A percentile compares a stretch with the other conserved stretches of the same genome.
These are phyloP conservation scores for Chrysolina haemoptera DNA, from an alignment of 2,888 invertebrate species.

Conservation along the genomic window DNA sequence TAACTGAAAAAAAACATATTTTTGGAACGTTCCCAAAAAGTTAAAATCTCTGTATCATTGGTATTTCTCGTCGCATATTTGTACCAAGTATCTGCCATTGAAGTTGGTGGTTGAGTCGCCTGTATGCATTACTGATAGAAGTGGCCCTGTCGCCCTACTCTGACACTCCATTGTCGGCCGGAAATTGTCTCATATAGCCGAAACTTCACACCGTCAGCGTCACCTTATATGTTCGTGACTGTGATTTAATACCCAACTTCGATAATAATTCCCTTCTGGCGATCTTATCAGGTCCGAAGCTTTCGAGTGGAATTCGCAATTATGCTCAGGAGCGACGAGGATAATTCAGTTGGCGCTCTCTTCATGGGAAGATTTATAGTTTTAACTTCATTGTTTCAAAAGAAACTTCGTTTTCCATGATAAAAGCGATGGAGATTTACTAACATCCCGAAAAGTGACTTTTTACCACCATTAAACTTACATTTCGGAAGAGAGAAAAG, in stretches of 20 bases:
- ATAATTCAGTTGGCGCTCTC: slow-evolving; percentile 6
- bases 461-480: too few species aligned
- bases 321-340: not conserved
- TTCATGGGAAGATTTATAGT: slow-evolving; percentile 18
- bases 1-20: too few species aligned
- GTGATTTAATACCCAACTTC: slow-evolving; percentile 29
- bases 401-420: slow-evolving; percentile 11
- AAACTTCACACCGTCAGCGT: slow-evolving; percentile 27
- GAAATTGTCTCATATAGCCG: slow-evolving; percentile 13
- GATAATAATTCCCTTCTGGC: slow-evolving; percentile 20
- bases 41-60: too few species aligned
- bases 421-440: slow-evolving; percentile 3
- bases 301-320: slow-evolving; percentile 14
- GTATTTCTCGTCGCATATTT: too few species aligned
- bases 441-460: not conserved
- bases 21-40: too few species aligned
- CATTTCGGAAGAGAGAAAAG: too few species aligned
- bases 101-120: too few species aligned
- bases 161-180: slow-evolving; percentile 10
- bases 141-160: not conserved
- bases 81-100: too few species aligned
- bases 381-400: slow-evolving; percentile 18
- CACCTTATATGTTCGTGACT: slow-evolving; percentile 14
- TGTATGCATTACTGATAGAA: not conserved
- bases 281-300: slow-evolving; percentile 11